A percentile compares a stretch with the other conserved stretches of the same genome.
Conservation (phyloP, 2,113 vertebrate species). For the Arenaria interpres region DNA sequence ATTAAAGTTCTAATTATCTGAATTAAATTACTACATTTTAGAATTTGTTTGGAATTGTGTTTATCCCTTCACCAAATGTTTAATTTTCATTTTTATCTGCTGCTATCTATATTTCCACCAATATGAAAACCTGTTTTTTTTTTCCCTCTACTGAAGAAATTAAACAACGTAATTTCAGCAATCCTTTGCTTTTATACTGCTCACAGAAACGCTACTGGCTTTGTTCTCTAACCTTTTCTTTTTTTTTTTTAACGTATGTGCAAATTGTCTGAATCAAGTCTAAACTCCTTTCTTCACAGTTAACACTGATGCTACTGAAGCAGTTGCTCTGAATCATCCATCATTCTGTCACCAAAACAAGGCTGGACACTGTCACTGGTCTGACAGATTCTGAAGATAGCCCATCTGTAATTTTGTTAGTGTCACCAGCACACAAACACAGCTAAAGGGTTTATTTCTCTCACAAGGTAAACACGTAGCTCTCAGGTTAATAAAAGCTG, state of each 20-base stretch:
- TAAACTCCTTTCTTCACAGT: not conserved
- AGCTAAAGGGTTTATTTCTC: not conserved
- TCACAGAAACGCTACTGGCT: not conserved
- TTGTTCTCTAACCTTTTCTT: not conserved
- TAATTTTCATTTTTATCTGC: not conserved
- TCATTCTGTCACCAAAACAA: not conserved
- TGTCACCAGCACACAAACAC: not conserved
- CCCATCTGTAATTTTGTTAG: not conserved
- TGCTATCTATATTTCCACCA: not conserved
- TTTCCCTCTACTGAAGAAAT: not conserved
- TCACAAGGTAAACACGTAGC: not conserved
- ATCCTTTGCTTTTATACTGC: not conserved
- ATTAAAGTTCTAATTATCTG: not conserved
- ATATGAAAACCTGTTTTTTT: not conserved
- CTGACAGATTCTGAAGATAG: not conserved
- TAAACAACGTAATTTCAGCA: not conserved
- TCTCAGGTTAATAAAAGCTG: not conserved
- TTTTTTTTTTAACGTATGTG: not conserved
- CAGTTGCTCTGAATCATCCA: not conserved
- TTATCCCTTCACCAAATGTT: not conserved
- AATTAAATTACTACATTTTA: not conserved
- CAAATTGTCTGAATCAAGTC: not conserved
- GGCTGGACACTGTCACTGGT: not conserved
- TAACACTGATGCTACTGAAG: not conserved
- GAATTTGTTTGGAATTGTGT: not conserved